A percentile compares a stretch with the other conserved stretches of the same genome.
Conservation (phyloP, 2,888 invertebrate species). For the Encarsia formosa region DNA sequence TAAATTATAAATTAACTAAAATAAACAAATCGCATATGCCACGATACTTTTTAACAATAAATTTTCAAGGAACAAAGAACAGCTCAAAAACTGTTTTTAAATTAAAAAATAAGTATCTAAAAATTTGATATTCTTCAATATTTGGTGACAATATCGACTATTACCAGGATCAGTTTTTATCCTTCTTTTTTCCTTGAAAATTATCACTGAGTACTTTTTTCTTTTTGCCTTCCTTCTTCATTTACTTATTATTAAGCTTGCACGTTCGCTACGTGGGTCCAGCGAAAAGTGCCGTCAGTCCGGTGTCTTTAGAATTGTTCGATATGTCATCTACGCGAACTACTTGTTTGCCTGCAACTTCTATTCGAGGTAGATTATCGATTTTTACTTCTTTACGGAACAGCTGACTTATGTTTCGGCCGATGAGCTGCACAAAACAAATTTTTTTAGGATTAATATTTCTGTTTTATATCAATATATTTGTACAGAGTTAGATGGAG, state of each 20-base stretch:
- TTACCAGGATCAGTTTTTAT: slow-evolving; percentile 3
- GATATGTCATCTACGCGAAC: slow-evolving; percentile 45
- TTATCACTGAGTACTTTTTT: slow-evolving; percentile 12
- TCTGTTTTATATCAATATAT: too few species aligned
- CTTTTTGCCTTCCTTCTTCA: not conserved
- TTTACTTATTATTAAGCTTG: slow-evolving; percentile 21
- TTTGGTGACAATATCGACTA: not conserved
- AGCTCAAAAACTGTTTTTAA: not conserved
- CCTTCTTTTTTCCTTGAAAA: slow-evolving; percentile 18
- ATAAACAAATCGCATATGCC: slow-evolving; percentile 15
- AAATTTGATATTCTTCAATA: slow-evolving; percentile 5
- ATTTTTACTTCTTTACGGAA: slow-evolving; percentile 87
- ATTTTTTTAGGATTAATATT: too few species aligned
- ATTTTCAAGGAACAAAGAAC: slow-evolving; percentile 17
- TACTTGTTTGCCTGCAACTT: slow-evolving; percentile 43
- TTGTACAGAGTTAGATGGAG: too few species aligned
- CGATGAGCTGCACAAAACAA: slow-evolving; percentile 68
- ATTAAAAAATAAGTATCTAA: not conserved
- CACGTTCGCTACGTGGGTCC: slow-evolving; percentile 46
- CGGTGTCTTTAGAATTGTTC: slow-evolving; percentile 41
- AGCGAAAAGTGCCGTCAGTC: slow-evolving; percentile 46
- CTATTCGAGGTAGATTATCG: slow-evolving; percentile 74
- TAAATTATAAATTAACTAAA: slow-evolving; percentile 17
- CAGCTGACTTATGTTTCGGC: slow-evolving; percentile 79
- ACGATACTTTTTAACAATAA: slow-evolving; percentile 14